Base-by-base conservation (phyloP, 2,888 invertebrate species). In the Drosophila limbata region DNA sequence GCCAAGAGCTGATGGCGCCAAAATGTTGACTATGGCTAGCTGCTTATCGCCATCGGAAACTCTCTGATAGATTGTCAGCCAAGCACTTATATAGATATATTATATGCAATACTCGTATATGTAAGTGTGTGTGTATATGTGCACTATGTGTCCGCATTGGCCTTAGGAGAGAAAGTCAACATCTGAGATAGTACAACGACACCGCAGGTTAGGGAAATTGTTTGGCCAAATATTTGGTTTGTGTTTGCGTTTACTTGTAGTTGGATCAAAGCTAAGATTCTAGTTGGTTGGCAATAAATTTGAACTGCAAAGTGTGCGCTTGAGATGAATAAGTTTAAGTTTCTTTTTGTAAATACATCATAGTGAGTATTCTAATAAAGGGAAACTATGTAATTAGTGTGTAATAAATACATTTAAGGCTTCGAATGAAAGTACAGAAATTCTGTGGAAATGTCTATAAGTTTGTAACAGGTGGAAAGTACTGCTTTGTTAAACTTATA, bases 1-100 rank as follows among this genome's bases (percentile, higher is more conserved):
- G 86, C 84, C 86, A 88, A 83, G 73, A 77, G 73, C 69, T 47
- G 66, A 44, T 85, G 83, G 76, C 89, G 80, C 83, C 86, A 70
- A 65, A 69, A 79, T 59, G 63, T 40, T 69, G 81, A 72, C 69
- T 70, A 63, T 40, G 66, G 55, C 59, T 52, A 56, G 63, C 67
- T 68, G 60, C 79, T 69, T 76, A 78, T 73, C 69, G 80, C 37
- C 48, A 69, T 60, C 61, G 71, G 76, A 85, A 70, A 62, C 40
- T 57, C 66, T 76, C 62, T 68, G 69, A 75, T 74, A 66, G 80
- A 77, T 74, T 85, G 73, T 68, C 69, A 78, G 69, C 69, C 73
- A 81, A 72, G 85, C 76, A 79, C 80, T 79, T 71, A 69, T 52
- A 66, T 56, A 56, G 33, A 63, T 56, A 42, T 52, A 71, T 70